phyloP scores from a whole-genome alignment of 2,113 vertebrate genomes.

The Albula glossodonta region DNA sequence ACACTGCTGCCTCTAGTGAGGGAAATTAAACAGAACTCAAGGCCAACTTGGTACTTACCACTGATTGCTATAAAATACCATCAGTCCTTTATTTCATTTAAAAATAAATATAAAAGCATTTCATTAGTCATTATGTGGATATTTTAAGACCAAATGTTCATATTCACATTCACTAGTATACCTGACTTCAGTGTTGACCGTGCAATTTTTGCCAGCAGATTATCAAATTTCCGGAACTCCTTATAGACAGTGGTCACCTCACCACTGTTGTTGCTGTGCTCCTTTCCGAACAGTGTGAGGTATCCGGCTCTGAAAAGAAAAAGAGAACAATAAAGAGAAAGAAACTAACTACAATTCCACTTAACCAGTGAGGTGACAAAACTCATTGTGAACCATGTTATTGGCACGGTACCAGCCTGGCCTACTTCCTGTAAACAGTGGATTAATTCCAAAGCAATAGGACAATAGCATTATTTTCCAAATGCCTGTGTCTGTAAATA shows the following conservation, averaged over 20 bases:
- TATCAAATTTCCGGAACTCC: slow-evolving; percentile 76
- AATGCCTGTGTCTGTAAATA: neutral
- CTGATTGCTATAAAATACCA: no score
- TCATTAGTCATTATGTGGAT: neutral
- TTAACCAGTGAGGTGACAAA: no score
- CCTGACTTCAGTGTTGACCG: slow-evolving; percentile 61
- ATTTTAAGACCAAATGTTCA: neutral
- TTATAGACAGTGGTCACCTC: slow-evolving; percentile 63
- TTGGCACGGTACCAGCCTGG: no score
- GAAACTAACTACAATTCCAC: no score
- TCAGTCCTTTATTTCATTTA: no score
- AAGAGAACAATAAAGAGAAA: neutral
- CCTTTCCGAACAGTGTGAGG: slow-evolving; percentile 68
- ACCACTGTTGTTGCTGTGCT: slow-evolving; percentile 41
- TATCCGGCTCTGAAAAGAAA: slow-evolving; percentile 73
- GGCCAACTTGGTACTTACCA: no score
- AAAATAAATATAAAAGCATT: no score
- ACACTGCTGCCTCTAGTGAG: no score
- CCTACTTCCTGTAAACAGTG: no score
- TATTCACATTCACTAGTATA: slow-evolving; percentile 35
- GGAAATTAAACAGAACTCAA: no score
- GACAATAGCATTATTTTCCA: neutral
- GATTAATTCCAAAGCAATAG: no score
- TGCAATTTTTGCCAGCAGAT: slow-evolving; percentile 73
- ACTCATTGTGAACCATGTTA: no score